Percentiles rank a stretch among this genome's conserved stretches.
Conservation (phyloP, 2,797 vertebrate species). For the Natrix natrix region DNA sequence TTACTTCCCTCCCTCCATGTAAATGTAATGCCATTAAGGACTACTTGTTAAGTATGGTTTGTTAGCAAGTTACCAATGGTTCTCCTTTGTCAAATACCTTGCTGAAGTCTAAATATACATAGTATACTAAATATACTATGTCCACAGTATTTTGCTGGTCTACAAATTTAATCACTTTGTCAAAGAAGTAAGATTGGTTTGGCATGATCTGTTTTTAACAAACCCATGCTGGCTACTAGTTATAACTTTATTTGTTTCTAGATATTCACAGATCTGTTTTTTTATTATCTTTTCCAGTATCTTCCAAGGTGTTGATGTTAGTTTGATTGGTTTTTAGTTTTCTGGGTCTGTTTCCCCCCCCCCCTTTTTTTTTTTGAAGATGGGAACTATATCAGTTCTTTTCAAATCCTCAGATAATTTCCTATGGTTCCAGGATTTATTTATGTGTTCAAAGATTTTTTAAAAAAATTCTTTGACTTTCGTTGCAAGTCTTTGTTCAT, state of each 20-base stretch:
- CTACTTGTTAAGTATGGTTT: not conserved
- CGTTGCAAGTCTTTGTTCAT: not conserved
- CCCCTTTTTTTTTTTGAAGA: not conserved
- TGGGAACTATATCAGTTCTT: not conserved
- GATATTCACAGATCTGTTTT: not conserved
- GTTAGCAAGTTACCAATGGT: not conserved
- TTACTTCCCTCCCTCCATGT: not conserved
- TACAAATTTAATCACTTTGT: not conserved
- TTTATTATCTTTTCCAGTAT: not conserved
- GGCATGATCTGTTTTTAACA: not conserved
- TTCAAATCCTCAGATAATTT: not conserved
- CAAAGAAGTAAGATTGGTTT: not conserved
- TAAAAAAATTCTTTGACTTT: not conserved
- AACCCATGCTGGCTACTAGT: not conserved
- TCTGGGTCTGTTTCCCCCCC: rapidly evolving
- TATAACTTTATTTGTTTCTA: not conserved
- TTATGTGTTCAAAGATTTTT: not conserved
- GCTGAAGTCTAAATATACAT: not conserved
- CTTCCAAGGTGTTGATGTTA: not conserved
- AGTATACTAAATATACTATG: not conserved
- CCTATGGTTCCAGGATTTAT: not conserved
- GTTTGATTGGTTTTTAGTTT: not conserved
- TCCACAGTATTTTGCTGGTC: not conserved
- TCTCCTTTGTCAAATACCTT: no score
- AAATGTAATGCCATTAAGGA: not conserved